A percentile compares a stretch with the other conserved stretches of the same genome.
phyloP scores from a whole-genome alignment of 2,888 invertebrate genomes.

The Harpagoxenus sublaevis region DNA sequence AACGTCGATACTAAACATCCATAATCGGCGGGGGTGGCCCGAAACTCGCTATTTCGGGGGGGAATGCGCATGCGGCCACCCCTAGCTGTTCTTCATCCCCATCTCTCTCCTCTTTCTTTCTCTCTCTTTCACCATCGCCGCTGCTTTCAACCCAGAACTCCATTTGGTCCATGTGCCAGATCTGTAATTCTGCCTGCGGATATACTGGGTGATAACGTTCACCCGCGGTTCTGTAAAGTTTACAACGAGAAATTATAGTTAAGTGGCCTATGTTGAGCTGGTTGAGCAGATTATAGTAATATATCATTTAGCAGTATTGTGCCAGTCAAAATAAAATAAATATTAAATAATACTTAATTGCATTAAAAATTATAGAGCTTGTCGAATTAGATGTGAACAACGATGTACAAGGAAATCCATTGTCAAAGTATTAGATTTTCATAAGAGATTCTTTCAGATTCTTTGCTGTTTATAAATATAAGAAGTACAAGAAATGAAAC shows the following conservation, averaged over 20 bases:
- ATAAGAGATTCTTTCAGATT: background rate
- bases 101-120: background rate
- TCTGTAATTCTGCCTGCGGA: conserved; percentile 3
- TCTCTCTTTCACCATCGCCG: background rate
- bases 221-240: background rate
- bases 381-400: background rate
- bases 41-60: conserved; percentile 37
- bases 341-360: background rate
- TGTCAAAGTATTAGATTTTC: background rate
- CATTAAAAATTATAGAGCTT: background rate
- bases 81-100: background rate
- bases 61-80: conserved; percentile 49
- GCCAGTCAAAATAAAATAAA: background rate
- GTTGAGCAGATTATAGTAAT: background rate
- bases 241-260: background rate
- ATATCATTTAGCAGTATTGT: background rate
- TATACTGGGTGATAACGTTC: conserved; percentile 39
- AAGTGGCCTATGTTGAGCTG: background rate
- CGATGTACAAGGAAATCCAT: background rate
- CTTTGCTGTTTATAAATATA: background rate
- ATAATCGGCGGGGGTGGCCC: conserved; percentile 46
- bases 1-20: conserved; percentile 56
- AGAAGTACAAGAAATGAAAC: background rate
- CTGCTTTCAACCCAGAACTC: conserved; percentile 23
- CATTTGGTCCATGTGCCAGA: conserved; percentile 27